These are phyloP conservation scores for Cetonia aurata DNA, from an alignment of 2,888 invertebrate species.

Conservation along the genomic window DNA sequence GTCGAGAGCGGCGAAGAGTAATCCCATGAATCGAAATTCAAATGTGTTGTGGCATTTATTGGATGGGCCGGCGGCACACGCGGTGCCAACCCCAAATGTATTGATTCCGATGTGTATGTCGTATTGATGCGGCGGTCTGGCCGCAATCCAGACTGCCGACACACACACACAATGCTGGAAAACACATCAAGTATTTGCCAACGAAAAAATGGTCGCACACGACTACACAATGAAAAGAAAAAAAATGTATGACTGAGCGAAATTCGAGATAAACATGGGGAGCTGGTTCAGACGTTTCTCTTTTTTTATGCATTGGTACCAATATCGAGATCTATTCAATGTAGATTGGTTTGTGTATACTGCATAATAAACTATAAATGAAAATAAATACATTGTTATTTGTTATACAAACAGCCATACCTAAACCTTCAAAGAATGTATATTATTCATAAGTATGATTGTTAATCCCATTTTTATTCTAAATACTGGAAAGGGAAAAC, in stretches of 20 bases:
- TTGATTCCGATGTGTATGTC: constrained; percentile 50
- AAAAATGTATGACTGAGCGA: constrained; percentile 18
- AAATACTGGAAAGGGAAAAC: no score
- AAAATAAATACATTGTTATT: no score
- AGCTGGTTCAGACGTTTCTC: constrained; percentile 12
- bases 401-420: no score
- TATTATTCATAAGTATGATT: no score
- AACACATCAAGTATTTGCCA: constrained; percentile 35
- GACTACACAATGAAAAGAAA: neutral
- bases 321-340: constrained; percentile 30
- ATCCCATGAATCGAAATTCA: constrained; percentile 49
- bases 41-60: constrained; percentile 56
- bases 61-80: constrained; percentile 52
- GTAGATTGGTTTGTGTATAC: constrained; percentile 29
- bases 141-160: constrained; percentile 46
- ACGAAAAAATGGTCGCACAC: constrained; percentile 36
- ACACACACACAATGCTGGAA: constrained; percentile 45
- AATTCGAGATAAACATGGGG: constrained; percentile 39
- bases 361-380: neutral
- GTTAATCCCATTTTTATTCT: no score
- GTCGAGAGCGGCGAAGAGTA: constrained; percentile 42
- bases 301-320: constrained; percentile 20
- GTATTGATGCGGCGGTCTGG: constrained; percentile 50
- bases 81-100: constrained; percentile 54
- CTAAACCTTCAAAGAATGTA: no score